These are phyloP conservation scores for Pogonocichla stellata DNA, from an alignment of 2,113 vertebrate genomes.

Conservation along the genomic window DNA sequence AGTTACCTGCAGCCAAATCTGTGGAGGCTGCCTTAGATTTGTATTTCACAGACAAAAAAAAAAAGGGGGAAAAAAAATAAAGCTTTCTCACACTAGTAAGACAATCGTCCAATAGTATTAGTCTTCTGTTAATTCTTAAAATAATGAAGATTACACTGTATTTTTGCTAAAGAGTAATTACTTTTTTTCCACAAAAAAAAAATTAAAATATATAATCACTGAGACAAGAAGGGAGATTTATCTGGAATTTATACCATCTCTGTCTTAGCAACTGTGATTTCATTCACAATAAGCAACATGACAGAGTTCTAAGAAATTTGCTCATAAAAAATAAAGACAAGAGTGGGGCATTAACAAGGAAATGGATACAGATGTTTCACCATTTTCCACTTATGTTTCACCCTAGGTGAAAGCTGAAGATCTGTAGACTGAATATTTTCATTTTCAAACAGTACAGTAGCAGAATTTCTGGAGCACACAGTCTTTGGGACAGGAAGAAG, in stretches of 20 bases:
- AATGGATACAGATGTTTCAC: neutral
- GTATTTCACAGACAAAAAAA: neutral
- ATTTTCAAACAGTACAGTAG: neutral
- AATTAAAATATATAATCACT: neutral
- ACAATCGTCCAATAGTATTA: neutral
- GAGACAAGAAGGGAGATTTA: neutral
- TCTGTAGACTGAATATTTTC: neutral
- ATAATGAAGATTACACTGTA: neutral
- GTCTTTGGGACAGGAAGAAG: neutral
- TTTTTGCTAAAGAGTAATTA: neutral
- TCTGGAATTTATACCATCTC: neutral
- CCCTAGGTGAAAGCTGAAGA: neutral
- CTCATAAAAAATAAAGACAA: neutral
- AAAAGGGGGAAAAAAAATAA: neutral
- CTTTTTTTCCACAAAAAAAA: rapidly evolving
- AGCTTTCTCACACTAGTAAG: neutral
- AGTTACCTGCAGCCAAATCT: slow-evolving; percentile 56
- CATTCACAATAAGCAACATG: neutral
- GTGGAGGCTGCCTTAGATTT: slow-evolving; percentile 40
- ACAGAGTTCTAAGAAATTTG: neutral
- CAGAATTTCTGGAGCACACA: neutral
- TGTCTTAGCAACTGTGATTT: neutral
- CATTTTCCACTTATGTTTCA: neutral
- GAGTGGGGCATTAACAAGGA: neutral
- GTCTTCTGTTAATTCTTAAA: neutral